These are phyloP conservation scores for Acanthurus lineatus DNA, from an alignment of 2,797 vertebrate species.

Conservation along the genomic window DNA sequence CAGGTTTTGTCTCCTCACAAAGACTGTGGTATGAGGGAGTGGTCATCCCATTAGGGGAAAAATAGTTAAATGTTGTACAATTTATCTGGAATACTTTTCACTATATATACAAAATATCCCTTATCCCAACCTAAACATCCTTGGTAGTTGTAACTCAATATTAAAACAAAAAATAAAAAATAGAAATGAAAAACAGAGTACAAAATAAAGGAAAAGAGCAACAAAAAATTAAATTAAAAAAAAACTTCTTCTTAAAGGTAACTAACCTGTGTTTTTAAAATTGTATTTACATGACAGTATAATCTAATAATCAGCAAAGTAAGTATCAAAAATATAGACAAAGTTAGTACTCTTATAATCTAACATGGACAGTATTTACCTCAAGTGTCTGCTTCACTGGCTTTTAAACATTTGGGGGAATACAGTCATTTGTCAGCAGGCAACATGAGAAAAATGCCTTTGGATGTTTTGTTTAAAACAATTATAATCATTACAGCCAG, in stretches of 20 bases:
- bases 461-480: background rate
- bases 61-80: background rate
- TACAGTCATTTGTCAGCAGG: background rate
- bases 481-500: background rate
- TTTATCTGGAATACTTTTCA: background rate
- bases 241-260: no score
- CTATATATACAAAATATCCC: background rate
- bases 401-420: background rate
- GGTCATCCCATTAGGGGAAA: background rate
- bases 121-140: no score
- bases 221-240: background rate
- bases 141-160: background rate
- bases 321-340: background rate
- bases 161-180: background rate
- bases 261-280: background rate
- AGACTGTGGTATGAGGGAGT: slow-evolving; percentile 3
- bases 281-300: background rate
- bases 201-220: background rate
- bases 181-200: background rate
- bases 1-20: slow-evolving; percentile 46
- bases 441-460: background rate
- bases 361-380: background rate
- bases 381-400: background rate
- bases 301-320: background rate
- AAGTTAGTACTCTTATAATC: background rate